A percentile compares a stretch with the other conserved stretches of the same genome.
These are phyloP conservation scores for Morphnarchus princeps DNA, from an alignment of 2,113 vertebrate species.

Conservation along the genomic window DNA sequence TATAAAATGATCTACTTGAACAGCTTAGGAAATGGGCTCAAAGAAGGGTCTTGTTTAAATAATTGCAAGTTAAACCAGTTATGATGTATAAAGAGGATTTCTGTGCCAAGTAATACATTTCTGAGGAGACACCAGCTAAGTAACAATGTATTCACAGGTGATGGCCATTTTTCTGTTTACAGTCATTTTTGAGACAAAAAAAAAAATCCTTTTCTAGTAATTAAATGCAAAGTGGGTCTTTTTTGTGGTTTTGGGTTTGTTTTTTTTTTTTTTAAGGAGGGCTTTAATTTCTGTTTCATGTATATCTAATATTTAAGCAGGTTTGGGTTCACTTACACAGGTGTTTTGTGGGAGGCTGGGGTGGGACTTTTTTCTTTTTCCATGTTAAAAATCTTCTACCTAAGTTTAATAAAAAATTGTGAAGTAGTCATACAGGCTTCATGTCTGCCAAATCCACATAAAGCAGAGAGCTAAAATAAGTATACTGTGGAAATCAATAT, in stretches of 20 bases:
- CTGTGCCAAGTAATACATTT: background rate
- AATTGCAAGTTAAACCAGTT: background rate
- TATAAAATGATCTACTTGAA: background rate
- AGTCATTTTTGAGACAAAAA: background rate
- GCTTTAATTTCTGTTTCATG: background rate
- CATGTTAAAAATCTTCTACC: background rate
- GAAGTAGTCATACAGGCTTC: accelerated
- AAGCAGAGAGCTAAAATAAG: background rate
- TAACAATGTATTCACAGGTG: background rate
- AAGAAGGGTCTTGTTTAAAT: background rate
- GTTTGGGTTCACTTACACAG: background rate
- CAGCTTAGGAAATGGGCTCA: background rate
- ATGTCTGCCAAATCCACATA: background rate
- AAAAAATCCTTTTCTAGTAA: background rate
- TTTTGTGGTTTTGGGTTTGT: background rate
- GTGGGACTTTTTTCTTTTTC: background rate
- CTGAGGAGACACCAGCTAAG: background rate
- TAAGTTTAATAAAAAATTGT: background rate
- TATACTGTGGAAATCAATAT: background rate
- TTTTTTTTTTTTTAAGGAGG: background rate
- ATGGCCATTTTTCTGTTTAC: background rate
- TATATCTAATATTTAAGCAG: background rate
- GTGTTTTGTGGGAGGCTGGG: background rate
- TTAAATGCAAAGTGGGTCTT: background rate
- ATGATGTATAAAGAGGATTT: background rate